Conservation (phyloP, 30 jellyfish, hydroid and myxozoan genomes). For the Aurelia sp. region DNA sequence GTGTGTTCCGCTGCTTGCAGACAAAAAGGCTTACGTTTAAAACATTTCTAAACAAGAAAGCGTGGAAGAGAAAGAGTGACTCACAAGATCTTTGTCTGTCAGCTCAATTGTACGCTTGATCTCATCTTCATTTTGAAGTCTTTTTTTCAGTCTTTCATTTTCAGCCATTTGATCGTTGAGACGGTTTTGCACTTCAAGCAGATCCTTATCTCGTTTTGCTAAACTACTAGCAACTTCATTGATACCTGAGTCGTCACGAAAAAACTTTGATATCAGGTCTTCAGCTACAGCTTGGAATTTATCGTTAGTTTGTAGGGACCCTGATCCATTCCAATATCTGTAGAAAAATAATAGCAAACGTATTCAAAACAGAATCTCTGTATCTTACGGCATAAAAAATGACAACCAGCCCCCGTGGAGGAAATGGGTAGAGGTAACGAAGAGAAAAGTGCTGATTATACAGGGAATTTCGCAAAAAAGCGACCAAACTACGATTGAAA, state of each 20-base stretch:
- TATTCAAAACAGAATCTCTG: no score
- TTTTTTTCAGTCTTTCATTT: slow-evolving; percentile 45
- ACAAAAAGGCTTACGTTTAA: no score
- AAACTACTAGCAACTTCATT: neutral
- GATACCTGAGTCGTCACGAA: no score
- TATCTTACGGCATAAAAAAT: no score
- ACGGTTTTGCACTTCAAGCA: slow-evolving; percentile 25
- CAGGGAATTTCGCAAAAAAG: no score
- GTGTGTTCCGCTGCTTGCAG: no score
- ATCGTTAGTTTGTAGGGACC: slow-evolving; percentile 60
- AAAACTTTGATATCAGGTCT: slow-evolving; percentile 8
- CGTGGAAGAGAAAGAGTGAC: slow-evolving; percentile 1
- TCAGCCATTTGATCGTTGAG: slow-evolving; percentile 34
- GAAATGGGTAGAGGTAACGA: no score
- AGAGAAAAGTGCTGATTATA: no score
- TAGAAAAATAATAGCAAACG: neutral
- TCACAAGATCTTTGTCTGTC: slow-evolving; percentile 73
- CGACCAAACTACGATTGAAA: no score
- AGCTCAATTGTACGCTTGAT: slow-evolving; percentile 67
- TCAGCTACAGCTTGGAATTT: slow-evolving; percentile 55
- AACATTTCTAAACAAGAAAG: no score
- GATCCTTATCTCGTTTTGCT: slow-evolving; percentile 21
- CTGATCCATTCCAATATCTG: slow-evolving; percentile 87
- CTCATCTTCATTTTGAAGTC: slow-evolving; percentile 74
- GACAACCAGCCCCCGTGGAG: no score